Percentiles rank a stretch among this genome's conserved stretches.
Conservation (phyloP, 2,888 invertebrate species). For the Cephus runcator region DNA sequence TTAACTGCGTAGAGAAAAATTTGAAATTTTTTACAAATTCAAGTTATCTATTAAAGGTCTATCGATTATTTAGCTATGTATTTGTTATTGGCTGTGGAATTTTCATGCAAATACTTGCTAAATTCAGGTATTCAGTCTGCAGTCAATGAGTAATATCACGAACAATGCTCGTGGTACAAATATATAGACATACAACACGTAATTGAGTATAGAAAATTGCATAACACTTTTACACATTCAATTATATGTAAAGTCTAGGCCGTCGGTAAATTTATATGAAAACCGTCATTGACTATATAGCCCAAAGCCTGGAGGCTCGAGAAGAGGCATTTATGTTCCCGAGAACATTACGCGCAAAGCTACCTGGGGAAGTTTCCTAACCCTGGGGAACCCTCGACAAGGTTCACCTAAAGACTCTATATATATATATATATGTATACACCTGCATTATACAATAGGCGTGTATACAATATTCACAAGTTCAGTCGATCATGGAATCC, state of each 20-base stretch:
- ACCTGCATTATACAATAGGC: conserved; percentile 1
- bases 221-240: no score
- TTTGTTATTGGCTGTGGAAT: not conserved
- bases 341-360: conserved; percentile 19
- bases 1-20: not conserved
- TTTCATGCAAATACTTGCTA: not conserved
- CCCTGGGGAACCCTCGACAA: conserved; percentile 37
- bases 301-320: conserved; percentile 29
- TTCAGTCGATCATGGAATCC: not conserved
- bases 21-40: not conserved
- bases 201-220: not conserved
- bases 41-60: not conserved
- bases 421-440: not conserved
- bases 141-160: no score
- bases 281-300: not conserved
- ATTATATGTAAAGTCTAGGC: not conserved
- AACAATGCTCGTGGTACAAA: no score
- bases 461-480: not conserved
- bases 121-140: no score
- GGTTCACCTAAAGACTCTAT: conserved; percentile 7
- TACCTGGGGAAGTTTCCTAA: conserved; percentile 34
- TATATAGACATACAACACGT: not conserved
- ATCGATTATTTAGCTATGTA: not conserved
- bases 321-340: conserved; percentile 38
- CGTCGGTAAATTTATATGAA: not conserved